These are phyloP conservation scores for Lepus europaeus DNA, from an alignment of 2,113 vertebrate genomes.

Conservation along the genomic window DNA sequence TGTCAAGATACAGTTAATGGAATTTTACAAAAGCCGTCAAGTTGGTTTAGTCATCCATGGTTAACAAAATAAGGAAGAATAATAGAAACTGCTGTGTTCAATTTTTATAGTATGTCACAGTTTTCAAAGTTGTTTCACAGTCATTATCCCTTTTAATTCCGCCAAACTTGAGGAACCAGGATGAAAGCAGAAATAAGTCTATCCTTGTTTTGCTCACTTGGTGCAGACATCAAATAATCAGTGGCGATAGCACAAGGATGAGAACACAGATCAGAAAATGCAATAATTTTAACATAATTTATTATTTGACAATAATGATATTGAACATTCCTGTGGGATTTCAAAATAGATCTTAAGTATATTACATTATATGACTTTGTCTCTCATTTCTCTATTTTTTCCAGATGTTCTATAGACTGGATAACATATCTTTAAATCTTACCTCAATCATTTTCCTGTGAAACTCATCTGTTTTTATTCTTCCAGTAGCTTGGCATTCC, in stretches of 20 bases:
- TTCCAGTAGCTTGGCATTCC: background rate
- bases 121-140: background rate
- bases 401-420: background rate
- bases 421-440: background rate
- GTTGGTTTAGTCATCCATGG: slow-evolving; percentile 30
- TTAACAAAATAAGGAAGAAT: slow-evolving; percentile 42
- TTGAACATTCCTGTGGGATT: background rate
- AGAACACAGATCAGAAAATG: background rate
- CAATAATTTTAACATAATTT: background rate
- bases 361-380: background rate
- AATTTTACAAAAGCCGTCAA: slow-evolving; percentile 22
- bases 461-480: background rate
- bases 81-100: background rate
- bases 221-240: background rate
- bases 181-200: background rate
- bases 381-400: background rate
- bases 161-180: background rate
- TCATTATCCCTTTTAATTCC: background rate
- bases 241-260: rapidly evolving
- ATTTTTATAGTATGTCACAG: background rate
- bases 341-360: background rate
- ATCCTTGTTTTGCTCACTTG: background rate
- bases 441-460: background rate
- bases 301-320: background rate
- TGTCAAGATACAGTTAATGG: slow-evolving; percentile 57